These are phyloP conservation scores for Hylyphantes graminicola DNA, from an alignment of 1,140 invertebrate genomes.

Conservation along the genomic window DNA sequence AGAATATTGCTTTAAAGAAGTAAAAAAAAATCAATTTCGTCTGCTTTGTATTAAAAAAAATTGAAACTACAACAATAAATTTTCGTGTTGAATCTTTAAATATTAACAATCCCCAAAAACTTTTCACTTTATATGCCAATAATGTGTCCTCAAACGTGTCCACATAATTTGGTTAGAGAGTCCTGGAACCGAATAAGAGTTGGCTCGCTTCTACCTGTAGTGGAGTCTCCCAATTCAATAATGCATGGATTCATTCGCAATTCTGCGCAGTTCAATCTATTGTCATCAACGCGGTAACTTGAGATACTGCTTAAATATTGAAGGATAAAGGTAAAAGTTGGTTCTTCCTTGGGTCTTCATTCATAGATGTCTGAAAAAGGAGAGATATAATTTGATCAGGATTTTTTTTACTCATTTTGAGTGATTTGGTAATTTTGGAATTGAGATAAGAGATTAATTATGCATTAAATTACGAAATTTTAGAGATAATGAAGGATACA, in stretches of 20 bases:
- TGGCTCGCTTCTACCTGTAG: not conserved
- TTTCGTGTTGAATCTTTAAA: not conserved
- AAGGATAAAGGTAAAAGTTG: not conserved
- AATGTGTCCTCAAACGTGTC: conserved; percentile 18
- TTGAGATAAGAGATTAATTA: not conserved
- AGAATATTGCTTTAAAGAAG: too few relatives aligned
- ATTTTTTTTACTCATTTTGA: not conserved
- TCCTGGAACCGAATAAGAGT: not conserved
- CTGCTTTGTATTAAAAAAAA: too few relatives aligned
- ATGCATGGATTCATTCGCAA: conserved; percentile 37
- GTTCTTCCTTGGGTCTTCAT: conserved; percentile 26
- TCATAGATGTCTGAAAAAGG: conserved; percentile 28
- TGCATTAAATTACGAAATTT: not conserved
- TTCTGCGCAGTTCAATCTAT: conserved; percentile 31
- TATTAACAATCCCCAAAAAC: conserved; percentile 20
- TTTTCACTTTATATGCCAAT: conserved; percentile 38
- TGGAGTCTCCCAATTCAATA: conserved; percentile 23
- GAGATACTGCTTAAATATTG: conserved; percentile 42
- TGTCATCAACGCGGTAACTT: conserved; percentile 32
- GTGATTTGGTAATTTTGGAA: not conserved
- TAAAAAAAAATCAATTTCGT: too few relatives aligned
- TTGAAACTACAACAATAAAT: too few relatives aligned
- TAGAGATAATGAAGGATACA: not conserved
- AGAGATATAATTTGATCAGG: not conserved
- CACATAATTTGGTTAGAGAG: conserved; percentile 30